Base-by-base conservation (phyloP, 2,888 invertebrate species). In the Lasioglossum lativentre region DNA sequence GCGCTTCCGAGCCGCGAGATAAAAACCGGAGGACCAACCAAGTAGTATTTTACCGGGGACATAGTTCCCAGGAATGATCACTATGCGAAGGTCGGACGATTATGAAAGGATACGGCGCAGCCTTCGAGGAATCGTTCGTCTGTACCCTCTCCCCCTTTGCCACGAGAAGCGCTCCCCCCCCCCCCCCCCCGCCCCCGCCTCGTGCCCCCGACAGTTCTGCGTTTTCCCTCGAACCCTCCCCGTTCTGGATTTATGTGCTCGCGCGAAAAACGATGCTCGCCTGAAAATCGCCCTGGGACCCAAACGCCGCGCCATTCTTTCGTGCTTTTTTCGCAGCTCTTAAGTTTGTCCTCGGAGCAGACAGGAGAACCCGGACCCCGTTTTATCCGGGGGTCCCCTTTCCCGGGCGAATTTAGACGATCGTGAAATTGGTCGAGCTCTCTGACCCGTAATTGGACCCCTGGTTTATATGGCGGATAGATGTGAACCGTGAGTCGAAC, bases 51-150 rank as follows among this genome's bases (percentile, higher is more conserved):
- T 89, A 89, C 88, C 80, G 80, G 34, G 87, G 85, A 85, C 88
- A 86, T 88, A 87, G 91, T 91, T 89, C 88, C 90, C 93, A 91
- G 92, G 94, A 94, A 94, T 93, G 94, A 92, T 91, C 92, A 92
- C 93, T 94, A 94, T 94, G 94, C 94, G 94, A 95, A 94, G 94
- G 94, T 93, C 94, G 90, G 88, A 88, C 90, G 94, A 94, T 94
- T 94, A 94, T 93, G 92, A 93, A 91, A 81, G 87, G 91, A 90
- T 87, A 87, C 75, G 27, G 23, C 66, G 66, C 66, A 66, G 81
- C 14, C 56, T 91, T 91, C 86, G 83, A 4, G 73, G 90, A 91
- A 90, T 88, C 86, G 68, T 80, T 85, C 89, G 75, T 81, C 30
- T 47, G 19, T 66, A 12, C 72, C 45, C 40, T 23, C 40, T 8